phyloP scores from a whole-genome alignment of 2,888 invertebrate species.

The Oligia strigilis region DNA sequence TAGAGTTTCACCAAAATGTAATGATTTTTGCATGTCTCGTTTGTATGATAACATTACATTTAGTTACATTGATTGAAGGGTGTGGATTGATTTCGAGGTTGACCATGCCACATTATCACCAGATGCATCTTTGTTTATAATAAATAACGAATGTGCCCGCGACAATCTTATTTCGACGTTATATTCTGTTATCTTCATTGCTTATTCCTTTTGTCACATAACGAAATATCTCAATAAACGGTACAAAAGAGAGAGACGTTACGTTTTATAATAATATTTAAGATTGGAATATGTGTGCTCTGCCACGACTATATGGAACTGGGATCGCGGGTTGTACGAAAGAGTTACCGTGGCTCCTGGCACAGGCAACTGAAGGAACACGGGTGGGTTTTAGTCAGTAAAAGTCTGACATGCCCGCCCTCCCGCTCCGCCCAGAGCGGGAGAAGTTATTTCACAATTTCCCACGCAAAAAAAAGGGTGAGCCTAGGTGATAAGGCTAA shows the following conservation, averaged over 20 bases:
- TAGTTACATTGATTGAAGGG: slow-evolving; percentile 36
- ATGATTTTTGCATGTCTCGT: slow-evolving; percentile 58
- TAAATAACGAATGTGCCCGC: neutral
- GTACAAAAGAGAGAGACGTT: neutral
- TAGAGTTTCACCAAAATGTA: slow-evolving; percentile 31
- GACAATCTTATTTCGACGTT: neutral
- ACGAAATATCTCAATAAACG: neutral
- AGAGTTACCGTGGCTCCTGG: no score
- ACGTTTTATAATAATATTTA: neutral
- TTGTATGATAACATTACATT: slow-evolving; percentile 56
- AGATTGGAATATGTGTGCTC: neutral
- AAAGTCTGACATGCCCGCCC: no score
- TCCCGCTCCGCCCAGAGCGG: no score
- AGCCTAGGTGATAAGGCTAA: neutral
- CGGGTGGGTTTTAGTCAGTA: no score
- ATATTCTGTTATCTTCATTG: neutral
- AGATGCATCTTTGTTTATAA: slow-evolving; percentile 49
- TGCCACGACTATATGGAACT: neutral
- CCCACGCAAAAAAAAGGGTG: neutral
- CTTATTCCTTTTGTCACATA: neutral
- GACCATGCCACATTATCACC: slow-evolving; percentile 28
- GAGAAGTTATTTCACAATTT: no score
- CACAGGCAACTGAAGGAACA: no score
- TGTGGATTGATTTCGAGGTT: slow-evolving; percentile 20
- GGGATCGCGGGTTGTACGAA: no score